Evolutionary conservation across 2,797 vertebrate genomes (phyloP).

Genomic region (Urophycis tenuis): DNA sequence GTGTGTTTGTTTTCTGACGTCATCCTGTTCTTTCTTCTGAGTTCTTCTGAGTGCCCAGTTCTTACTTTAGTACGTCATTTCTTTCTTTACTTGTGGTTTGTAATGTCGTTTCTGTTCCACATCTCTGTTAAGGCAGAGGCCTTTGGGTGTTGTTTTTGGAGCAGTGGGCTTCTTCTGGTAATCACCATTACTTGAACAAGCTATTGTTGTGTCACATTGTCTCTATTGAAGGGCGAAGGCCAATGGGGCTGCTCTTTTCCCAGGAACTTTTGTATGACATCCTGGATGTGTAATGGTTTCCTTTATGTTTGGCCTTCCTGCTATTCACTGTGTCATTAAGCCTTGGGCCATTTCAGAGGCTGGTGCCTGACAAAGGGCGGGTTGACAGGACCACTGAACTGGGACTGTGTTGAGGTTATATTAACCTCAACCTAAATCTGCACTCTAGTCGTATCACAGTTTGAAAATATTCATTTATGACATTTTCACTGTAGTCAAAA

Average conservation of each 20-base stretch:
- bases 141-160: background rate
- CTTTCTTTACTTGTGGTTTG: background rate
- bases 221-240: background rate
- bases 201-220: background rate
- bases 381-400: background rate
- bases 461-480: background rate
- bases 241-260: background rate
- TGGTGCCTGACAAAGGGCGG: background rate
- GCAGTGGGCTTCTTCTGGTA: background rate
- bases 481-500: background rate
- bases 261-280: background rate
- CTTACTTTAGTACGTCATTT: background rate
- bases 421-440: background rate
- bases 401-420: background rate
- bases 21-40: background rate
- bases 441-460: background rate
- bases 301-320: slow-evolving; percentile 1
- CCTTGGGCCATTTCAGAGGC: background rate
- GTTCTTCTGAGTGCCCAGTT: background rate
- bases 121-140: background rate
- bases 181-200: background rate
- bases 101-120: background rate
- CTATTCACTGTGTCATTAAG: background rate
- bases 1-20: background rate
- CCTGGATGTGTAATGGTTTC: background rate